Percentiles rank a stretch among this genome's conserved stretches.
Evolutionary conservation across 2,888 invertebrate species (phyloP).

Genomic region (Heliconius sara): DNA sequence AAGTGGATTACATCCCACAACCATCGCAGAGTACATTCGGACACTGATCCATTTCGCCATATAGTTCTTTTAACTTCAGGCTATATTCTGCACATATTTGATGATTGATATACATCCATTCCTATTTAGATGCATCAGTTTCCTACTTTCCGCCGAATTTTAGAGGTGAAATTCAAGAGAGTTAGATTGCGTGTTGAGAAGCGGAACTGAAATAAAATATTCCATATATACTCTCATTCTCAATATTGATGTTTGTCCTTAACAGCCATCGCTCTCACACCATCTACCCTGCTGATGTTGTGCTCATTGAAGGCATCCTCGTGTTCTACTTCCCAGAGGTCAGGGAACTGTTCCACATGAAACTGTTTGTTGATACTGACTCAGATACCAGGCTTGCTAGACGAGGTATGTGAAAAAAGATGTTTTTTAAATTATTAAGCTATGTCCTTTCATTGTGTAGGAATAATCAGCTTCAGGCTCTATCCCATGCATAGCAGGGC

Average conservation of each 20-base stretch:
- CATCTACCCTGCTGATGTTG: slow-evolving; percentile 98
- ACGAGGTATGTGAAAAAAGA: slow-evolving; percentile 87
- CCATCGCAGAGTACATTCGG: too few relatives aligned
- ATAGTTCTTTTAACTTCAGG: too few relatives aligned
- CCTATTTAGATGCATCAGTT: too few relatives aligned
- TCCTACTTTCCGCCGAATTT: too few relatives aligned
- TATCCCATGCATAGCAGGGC: too few relatives aligned
- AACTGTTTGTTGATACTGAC: slow-evolving; percentile 99
- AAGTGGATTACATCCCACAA: too few relatives aligned
- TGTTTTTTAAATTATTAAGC: neutral
- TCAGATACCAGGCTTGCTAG: slow-evolving; percentile 98
- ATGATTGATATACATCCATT: too few relatives aligned
- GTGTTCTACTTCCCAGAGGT: slow-evolving; percentile 99
- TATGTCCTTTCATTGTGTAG: neutral
- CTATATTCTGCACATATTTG: too few relatives aligned
- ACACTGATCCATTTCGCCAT: too few relatives aligned
- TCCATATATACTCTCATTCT: neutral
- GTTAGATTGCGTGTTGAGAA: too few relatives aligned
- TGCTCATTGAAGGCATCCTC: slow-evolving; percentile 98
- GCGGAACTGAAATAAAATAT: neutral
- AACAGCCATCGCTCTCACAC: slow-evolving; percentile 87
- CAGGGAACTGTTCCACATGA: slow-evolving; percentile 98
- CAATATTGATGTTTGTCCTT: neutral
- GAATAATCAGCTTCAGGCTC: too few relatives aligned
- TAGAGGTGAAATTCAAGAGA: too few relatives aligned